Evolutionary conservation across 35 echinoderm and acorn worm species (phyloP).

Genomic region (Eucidaris tribuloides): DNA sequence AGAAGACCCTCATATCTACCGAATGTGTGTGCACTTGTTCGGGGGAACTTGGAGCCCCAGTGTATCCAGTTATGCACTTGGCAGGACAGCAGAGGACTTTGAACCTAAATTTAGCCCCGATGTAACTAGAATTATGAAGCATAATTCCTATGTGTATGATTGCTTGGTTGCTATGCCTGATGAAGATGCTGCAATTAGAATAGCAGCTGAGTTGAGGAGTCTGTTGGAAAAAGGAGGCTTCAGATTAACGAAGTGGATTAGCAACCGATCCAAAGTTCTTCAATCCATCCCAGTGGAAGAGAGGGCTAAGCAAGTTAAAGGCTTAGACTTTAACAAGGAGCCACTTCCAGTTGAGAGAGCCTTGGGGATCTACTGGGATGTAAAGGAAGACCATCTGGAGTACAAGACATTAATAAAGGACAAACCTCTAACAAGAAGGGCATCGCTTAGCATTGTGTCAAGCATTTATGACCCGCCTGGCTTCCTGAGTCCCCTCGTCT

Average conservation of each 20-base stretch:
- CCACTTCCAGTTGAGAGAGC: slow-evolving; percentile 47
- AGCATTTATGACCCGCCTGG: slow-evolving; percentile 57
- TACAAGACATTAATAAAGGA: neutral
- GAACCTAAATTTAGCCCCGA: neutral
- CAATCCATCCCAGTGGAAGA: slow-evolving; percentile 42
- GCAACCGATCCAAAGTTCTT: slow-evolving; percentile 34
- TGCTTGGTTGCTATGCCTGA: slow-evolving; percentile 23
- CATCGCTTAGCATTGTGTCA: slow-evolving; percentile 30
- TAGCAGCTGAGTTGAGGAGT: slow-evolving; percentile 2
- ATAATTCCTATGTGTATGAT: slow-evolving; percentile 66
- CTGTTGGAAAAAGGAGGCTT: slow-evolving; percentile 48
- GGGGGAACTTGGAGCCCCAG: slow-evolving; percentile 55
- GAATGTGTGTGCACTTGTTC: slow-evolving; percentile 54
- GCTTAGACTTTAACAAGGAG: slow-evolving; percentile 33
- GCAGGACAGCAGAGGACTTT: slow-evolving; percentile 25
- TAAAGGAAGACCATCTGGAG: slow-evolving; percentile 27
- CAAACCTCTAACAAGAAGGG: slow-evolving; percentile 47
- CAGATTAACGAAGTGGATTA: slow-evolving; percentile 30
- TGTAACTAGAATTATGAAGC: neutral
- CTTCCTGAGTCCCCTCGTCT: slow-evolving; percentile 19
- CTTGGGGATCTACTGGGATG: slow-evolving; percentile 44
- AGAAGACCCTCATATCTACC: neutral
- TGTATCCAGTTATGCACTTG: slow-evolving; percentile 3
- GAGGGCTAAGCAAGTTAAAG: slow-evolving; percentile 18
- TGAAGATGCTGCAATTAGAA: neutral